phyloP scores from a whole-genome alignment of 2,113 vertebrate species.

The Indicator maculatus region DNA sequence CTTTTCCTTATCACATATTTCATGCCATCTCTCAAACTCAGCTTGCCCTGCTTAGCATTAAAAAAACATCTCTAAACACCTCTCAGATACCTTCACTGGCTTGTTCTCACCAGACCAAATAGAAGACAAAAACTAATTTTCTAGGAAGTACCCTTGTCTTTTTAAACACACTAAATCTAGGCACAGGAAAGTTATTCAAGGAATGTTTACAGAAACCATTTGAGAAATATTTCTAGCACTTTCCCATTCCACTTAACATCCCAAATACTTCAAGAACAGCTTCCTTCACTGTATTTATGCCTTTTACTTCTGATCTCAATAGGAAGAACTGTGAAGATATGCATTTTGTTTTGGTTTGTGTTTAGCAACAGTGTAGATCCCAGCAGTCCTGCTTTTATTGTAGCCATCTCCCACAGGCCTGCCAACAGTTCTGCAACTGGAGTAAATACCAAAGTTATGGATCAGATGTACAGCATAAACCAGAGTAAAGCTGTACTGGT shows the following conservation, averaged over 20 bases:
- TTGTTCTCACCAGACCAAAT: background rate
- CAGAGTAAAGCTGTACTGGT: background rate
- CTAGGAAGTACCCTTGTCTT: background rate
- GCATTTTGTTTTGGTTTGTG: constrained; percentile 34
- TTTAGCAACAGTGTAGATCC: constrained; percentile 11
- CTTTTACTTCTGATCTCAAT: constrained; percentile 18
- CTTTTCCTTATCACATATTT: background rate
- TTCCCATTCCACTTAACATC: constrained; percentile 15
- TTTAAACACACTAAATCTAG: background rate
- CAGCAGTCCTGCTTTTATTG: constrained; percentile 53
- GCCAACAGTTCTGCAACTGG: background rate
- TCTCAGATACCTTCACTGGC: background rate
- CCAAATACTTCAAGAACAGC: constrained; percentile 1
- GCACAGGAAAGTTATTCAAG: background rate
- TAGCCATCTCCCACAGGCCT: background rate
- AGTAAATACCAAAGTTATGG: constrained; percentile 10
- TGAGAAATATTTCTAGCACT: background rate
- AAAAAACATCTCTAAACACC: background rate
- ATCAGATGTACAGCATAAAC: background rate
- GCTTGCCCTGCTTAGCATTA: background rate
- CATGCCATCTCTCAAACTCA: background rate
- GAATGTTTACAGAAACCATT: constrained; percentile 42
- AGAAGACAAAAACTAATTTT: background rate
- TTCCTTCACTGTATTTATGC: constrained; percentile 10
- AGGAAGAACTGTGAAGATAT: background rate